phyloP scores from a whole-genome alignment of 1,140 invertebrate genomes.

The Trichoplusia ni region DNA sequence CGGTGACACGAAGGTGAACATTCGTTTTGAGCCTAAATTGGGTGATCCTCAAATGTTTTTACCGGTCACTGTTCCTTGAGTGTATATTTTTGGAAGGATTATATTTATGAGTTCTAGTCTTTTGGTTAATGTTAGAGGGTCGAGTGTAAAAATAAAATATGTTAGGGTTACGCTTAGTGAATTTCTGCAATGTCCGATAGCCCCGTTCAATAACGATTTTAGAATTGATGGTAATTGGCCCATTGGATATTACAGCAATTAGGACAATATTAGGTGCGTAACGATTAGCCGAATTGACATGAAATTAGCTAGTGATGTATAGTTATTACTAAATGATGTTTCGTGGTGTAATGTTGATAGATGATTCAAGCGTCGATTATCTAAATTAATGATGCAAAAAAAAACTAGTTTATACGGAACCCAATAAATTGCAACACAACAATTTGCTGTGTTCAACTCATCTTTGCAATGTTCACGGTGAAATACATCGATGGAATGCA shows the following conservation, averaged over 20 bases:
- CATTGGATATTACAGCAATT: too few species aligned
- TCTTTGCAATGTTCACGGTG: background rate
- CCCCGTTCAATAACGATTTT: too few species aligned
- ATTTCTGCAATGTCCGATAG: background rate
- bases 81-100: slow-evolving; percentile 7
- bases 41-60: slow-evolving; percentile 90
- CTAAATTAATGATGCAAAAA: background rate
- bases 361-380: background rate
- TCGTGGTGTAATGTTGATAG: background rate
- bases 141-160: slow-evolving; percentile 7
- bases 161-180: background rate
- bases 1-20: slow-evolving; percentile 88
- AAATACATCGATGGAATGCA: slow-evolving; percentile 8
- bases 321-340: background rate
- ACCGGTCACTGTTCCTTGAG: slow-evolving; percentile 85
- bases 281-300: too few species aligned
- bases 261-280: too few species aligned
- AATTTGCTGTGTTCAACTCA: background rate
- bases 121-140: slow-evolving; percentile 40
- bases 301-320: slow-evolving; percentile 1
- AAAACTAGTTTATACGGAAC: background rate
- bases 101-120: slow-evolving; percentile 65
- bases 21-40: slow-evolving; percentile 89
- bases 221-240: too few species aligned
- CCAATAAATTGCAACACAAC: background rate